phyloP scores from a whole-genome alignment of 2,888 invertebrate species.

The Tribolium freemani region DNA sequence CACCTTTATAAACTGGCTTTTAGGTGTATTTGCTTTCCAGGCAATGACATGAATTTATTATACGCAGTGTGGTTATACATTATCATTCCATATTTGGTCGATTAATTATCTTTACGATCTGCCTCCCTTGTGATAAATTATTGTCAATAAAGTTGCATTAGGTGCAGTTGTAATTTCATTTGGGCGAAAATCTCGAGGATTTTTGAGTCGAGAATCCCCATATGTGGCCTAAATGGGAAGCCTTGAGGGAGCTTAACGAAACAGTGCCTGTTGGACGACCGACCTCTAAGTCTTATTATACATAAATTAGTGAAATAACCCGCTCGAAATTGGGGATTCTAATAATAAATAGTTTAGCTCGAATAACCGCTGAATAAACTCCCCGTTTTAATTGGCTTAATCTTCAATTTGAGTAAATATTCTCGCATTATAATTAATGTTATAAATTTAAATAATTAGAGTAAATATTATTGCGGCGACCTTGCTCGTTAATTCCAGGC shows the following conservation, averaged over 20 bases:
- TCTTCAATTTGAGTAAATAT: slow-evolving; percentile 10
- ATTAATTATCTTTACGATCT: neutral
- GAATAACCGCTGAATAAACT: slow-evolving; percentile 22
- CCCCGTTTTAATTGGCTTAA: slow-evolving; percentile 18
- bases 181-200: neutral
- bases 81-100: neutral
- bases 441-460: slow-evolving; percentile 6
- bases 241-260: slow-evolving; percentile 11
- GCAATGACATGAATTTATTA: neutral
- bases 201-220: neutral
- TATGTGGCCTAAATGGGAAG: slow-evolving; percentile 19
- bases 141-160: neutral
- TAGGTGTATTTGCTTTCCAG: neutral
- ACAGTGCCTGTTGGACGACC: slow-evolving; percentile 13
- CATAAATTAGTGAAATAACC: slow-evolving; percentile 19
- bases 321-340: slow-evolving; percentile 15
- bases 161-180: neutral
- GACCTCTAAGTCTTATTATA: slow-evolving; percentile 19
- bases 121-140: neutral
- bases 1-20: neutral
- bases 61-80: neutral
- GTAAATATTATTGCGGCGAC: neutral
- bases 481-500: neutral
- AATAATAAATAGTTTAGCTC: slow-evolving; percentile 9
- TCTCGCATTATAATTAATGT: slow-evolving; percentile 10